These are phyloP conservation scores for Cataglyphis albicans DNA, from an alignment of 2,888 invertebrate genomes.

Conservation along the genomic window DNA sequence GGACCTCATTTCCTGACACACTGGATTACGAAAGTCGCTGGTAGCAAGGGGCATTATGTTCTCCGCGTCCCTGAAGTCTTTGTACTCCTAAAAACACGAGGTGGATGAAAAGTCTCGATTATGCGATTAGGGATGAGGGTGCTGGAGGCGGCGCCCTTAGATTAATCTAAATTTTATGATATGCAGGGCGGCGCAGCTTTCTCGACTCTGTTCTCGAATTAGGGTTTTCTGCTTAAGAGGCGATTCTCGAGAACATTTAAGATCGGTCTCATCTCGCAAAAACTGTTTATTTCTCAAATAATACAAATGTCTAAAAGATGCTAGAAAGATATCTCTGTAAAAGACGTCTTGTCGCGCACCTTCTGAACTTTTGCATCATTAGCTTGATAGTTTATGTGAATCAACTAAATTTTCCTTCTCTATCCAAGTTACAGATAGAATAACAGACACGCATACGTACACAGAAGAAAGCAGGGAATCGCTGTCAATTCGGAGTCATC, in stretches of 20 bases:
- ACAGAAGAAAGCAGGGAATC: neutral
- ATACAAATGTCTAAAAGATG: neutral
- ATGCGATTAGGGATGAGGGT: conserved; percentile 12
- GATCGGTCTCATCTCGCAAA: neutral
- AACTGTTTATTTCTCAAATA: neutral
- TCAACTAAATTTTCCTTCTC: neutral
- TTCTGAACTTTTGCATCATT: neutral
- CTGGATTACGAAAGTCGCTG: conserved; percentile 93
- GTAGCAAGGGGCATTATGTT: conserved; percentile 95
- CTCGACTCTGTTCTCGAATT: conserved; percentile 8
- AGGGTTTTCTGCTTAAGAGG: neutral
- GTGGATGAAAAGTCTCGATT: conserved; percentile 63
- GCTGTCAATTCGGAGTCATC: neutral
- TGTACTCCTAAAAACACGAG: conserved; percentile 91
- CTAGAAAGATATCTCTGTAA: neutral
- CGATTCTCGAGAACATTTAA: neutral
- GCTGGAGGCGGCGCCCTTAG: neutral
- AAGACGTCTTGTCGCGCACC: neutral
- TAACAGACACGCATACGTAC: neutral
- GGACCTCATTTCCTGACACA: conserved; percentile 93
- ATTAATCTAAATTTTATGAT: conserved; percentile 1
- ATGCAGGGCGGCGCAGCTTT: neutral
- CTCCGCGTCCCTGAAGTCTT: conserved; percentile 96
- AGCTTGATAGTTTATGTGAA: neutral
- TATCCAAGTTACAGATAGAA: neutral